Evolutionary conservation across 2,888 invertebrate genomes (phyloP).

Genomic region (Tubulanus polymorphus): DNA sequence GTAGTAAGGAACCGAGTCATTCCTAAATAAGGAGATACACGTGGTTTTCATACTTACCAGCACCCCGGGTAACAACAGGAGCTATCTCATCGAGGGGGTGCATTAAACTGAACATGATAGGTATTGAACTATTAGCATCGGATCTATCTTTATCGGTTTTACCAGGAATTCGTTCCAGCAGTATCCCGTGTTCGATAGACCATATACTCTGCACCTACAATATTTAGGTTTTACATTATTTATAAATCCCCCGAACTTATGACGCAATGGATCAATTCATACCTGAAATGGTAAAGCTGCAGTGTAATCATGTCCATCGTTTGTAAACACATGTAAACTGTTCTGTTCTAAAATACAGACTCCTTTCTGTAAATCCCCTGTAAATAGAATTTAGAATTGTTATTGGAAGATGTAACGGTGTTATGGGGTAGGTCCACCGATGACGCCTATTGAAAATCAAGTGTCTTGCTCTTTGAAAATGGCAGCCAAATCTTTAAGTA

Average conservation of each 20-base stretch:
- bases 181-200: conserved; percentile 75
- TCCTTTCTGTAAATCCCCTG: conserved; percentile 62
- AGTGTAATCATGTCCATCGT: conserved; percentile 77
- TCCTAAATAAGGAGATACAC: too few species aligned
- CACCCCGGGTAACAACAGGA: conserved; percentile 61
- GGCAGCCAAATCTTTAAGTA: too few species aligned
- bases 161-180: conserved; percentile 61
- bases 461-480: too few species aligned
- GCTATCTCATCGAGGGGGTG: conserved; percentile 90
- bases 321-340: conserved; percentile 72
- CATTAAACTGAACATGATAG: conserved; percentile 74
- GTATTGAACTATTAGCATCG: not conserved
- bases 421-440: too few species aligned
- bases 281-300: conserved; percentile 71
- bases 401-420: too few species aligned
- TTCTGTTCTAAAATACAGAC: conserved; percentile 72
- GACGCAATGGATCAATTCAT: too few species aligned
- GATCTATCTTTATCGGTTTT: not conserved
- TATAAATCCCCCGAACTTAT: too few species aligned
- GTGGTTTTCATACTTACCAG: too few species aligned
- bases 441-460: too few species aligned
- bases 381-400: conserved; percentile 11
- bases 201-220: conserved; percentile 75
- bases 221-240: too few species aligned
- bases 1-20: too few species aligned